Evolutionary conservation across 2,113 vertebrate species (phyloP), one percentile per base, ranked within the genome.

Genomic region (Clinocottus analis): DNA sequence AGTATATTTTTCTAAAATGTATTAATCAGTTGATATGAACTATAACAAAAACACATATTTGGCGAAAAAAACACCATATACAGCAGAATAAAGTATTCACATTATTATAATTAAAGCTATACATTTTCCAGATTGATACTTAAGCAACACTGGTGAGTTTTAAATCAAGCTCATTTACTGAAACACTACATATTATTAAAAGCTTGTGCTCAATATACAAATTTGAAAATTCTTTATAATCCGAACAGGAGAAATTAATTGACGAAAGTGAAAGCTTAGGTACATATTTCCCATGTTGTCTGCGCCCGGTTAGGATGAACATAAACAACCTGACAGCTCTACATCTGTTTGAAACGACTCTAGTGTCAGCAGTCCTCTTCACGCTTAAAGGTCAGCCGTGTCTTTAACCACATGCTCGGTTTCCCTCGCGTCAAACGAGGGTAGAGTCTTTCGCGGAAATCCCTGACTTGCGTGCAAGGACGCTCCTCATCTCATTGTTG

Each of bases 381-480:
- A 29, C 10, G 37, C 9, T 37, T 67, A 25, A 60, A 75, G 43
- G 53, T 67, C 45, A 61, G 43, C 71, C 39, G 33, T 53, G 45
- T 63, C 58, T 68, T 31, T 14, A 49, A 43, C 39, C 45, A 29
- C 51, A 3, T 63, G 23, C 43, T 73, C 4, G 12, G 16, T 68
- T 61, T 1, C 3, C 45, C 65, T 62, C 16, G 19, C 39, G 43
- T 97, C 93, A 99, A 79, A 99, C 97, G 35, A 99, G 92, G 0
- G 97, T 99, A 0, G 97, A 97, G 75, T 97, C 97, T 90, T 97
- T 98, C 51, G 95, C 92, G 0, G 91, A 82, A 35, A 91, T 86
- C 3, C 87, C 86, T 0, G 93, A 79, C 86, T 95, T 96, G 0
- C 93, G 93, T 0, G 96, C 86, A 56, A 96, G 87, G 55, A 94